Percentiles rank a stretch among this genome's conserved stretches.
Conservation (phyloP, 2,797 vertebrate species). For the Enteromius viviparus region DNA sequence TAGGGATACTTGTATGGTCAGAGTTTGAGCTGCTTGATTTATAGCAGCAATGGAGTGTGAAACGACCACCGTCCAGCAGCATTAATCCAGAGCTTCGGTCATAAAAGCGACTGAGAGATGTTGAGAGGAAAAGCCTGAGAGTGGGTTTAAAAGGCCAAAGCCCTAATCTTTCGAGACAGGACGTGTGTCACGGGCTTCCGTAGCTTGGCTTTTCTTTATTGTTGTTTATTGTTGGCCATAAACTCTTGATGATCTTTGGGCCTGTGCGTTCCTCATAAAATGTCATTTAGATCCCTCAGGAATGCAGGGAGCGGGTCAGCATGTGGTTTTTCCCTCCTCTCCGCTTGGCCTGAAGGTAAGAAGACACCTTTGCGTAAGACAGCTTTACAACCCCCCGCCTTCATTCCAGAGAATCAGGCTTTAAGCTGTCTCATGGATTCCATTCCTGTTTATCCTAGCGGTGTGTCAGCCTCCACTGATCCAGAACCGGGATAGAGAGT, state of each 20-base stretch:
- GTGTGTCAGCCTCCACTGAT: constrained; percentile 72
- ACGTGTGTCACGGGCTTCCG: constrained; percentile 62
- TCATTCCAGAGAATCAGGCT: constrained; percentile 45
- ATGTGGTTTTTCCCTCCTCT: constrained; percentile 17
- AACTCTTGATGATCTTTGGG: constrained; percentile 72
- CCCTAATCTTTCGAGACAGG: constrained; percentile 66
- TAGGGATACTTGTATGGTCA: neutral
- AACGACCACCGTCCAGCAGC: constrained; percentile 13
- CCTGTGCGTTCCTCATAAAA: constrained; percentile 69
- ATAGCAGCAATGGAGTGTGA: constrained; percentile 13
- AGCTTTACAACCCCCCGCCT: constrained; percentile 66
- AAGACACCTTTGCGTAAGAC: constrained; percentile 68
- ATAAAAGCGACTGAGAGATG: constrained; percentile 27
- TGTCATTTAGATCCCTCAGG: constrained; percentile 69
- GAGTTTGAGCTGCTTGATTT: constrained; percentile 22
- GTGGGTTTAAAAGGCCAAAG: constrained; percentile 65
- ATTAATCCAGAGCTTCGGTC: constrained; percentile 21
- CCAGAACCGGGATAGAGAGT: constrained; percentile 70
- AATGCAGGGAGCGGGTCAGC: constrained; percentile 64
- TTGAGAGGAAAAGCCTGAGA: constrained; percentile 40
- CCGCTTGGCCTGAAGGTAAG: constrained; percentile 65
- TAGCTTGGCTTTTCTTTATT: constrained; percentile 70
- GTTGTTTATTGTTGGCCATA: constrained; percentile 64
- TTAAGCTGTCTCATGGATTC: constrained; percentile 70
- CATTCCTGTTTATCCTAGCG: constrained; percentile 67